Evolutionary conservation across 2,888 invertebrate genomes (phyloP), one percentile per base, ranked within the genome.

Genomic region (Exephanes ischioxanthus): DNA sequence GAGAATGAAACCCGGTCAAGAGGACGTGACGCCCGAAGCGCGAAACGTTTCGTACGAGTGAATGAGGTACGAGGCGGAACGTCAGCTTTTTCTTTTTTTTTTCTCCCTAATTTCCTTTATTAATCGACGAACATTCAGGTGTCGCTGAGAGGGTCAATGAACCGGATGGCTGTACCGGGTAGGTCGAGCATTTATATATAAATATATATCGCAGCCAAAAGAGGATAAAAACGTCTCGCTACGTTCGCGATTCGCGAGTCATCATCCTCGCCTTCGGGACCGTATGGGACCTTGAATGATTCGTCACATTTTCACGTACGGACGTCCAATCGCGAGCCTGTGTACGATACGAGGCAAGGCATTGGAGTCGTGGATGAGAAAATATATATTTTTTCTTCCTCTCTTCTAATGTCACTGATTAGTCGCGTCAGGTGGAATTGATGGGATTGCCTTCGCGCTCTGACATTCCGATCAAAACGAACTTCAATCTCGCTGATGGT

Each of bases 1-100:
- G 76, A 61, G 68, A 76, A 68, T 68, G 70, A 76, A 76, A 76
- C 68, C 51, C 81, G 81, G 76, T 80, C 80, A 73, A 80, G 80
- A 73, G 80, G 53, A 80, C 68, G 70, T 78, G 68, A 70, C 58
- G 78, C 77, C 77, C 26, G 37, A 66, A 77, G 77, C 67, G 77
- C 66, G 41, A 77, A 77, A 76, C 33, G 51, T 19, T 51, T 51
- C 66, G 51, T 48, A 66, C 75, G 61, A 16, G 16, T 26, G 30
- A 63, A 76, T 51, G 75, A 66, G 75, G 41, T 55, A 67, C 19
- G 67, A 67, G 66, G 53, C 37, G 67, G 11, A 77, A 67, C 66
- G 41, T 55, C 67, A 55, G 14, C 63, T 41, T 33, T 67, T 67
- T 33, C 19, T 70, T 41, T n/a, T 22, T 73, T 58, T 58, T 41